These are phyloP conservation scores for Mormoops blainvillei DNA, from an alignment of 2,113 vertebrate species.

Conservation along the genomic window DNA sequence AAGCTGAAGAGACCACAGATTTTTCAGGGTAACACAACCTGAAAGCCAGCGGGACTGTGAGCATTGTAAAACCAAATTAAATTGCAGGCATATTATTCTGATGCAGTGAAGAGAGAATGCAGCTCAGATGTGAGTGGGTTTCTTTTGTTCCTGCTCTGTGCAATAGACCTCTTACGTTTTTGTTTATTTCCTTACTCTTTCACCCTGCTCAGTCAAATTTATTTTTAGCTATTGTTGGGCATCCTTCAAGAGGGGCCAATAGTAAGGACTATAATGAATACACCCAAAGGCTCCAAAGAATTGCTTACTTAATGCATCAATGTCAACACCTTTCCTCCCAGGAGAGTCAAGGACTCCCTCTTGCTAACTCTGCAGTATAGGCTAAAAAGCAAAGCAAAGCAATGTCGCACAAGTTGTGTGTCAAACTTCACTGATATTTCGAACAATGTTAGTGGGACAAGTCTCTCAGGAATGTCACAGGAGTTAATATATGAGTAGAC, in stretches of 20 bases:
- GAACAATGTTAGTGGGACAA: not conserved
- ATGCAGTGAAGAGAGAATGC: constrained; percentile 42
- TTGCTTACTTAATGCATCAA: not conserved
- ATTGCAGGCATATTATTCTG: constrained; percentile 26
- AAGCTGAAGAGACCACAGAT: not conserved
- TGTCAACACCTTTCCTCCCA: not conserved
- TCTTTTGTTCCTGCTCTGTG: constrained; percentile 30
- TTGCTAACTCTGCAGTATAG: not conserved
- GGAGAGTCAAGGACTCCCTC: not conserved
- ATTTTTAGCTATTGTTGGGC: constrained; percentile 21
- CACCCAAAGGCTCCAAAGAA: not conserved
- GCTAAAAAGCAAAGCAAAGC: not conserved
- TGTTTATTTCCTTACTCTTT: constrained; percentile 28
- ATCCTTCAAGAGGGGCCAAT: constrained; percentile 20
- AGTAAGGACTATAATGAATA: constrained; percentile 16
- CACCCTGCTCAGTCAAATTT: constrained; percentile 24
- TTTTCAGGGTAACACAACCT: not conserved
- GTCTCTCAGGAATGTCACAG: not conserved
- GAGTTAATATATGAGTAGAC: not conserved
- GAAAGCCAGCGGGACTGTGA: not conserved
- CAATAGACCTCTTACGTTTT: not conserved
- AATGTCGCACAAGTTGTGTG: not conserved
- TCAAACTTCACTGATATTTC: not conserved
- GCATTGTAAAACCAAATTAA: not conserved
- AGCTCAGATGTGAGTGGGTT: not conserved